Base-by-base conservation (phyloP, 2,113 vertebrate species). In the Solea senegalensis region DNA sequence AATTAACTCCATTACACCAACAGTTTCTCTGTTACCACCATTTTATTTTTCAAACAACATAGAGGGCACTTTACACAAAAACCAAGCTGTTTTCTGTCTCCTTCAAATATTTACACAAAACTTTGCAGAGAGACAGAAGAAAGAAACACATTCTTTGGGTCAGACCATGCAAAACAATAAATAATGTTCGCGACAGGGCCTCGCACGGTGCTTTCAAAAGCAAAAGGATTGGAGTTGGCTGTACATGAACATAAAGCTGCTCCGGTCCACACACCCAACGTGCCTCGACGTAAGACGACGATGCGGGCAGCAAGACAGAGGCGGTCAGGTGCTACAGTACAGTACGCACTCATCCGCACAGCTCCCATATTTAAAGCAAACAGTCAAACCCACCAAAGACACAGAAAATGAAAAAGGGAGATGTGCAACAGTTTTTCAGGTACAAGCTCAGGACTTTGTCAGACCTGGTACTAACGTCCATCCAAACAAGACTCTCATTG, bases 101-200 rank as follows among this genome's bases (percentile, higher is more conserved):
- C 58, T 85, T 86, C 66, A 83, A 86, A 88, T 93, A 92, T 93
- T 90, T 93, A 92, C 90, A 94, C 70, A 78, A 84, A 87, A 69
- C 76, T 65, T 76, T 74, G 67, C 76, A 79, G 72, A 85, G 91
- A 87, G 21, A 82, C 43, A 81, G 34, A 49, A 11, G 77, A 71
- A 64, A 78, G 68, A 82, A 73, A 86, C 89, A 87, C 83, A 91
- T 86, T 94, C 89, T 93, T 92, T 92, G 90, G 90, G 84, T 86
- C 82, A 73, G 80, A 91, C 83, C 93, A 92, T 94, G 94, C 94
- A 93, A 92, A 94, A 87, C 80, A 88, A 91, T 91, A 88, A 92
- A 91, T 89, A 88, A 85, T 80, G 71, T 80, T 85, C 85, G 69
- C 82, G 81, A 87, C 85, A 50, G 70, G 71, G 76, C 74, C 85